These are phyloP conservation scores for Hypotaenidia philippensis DNA, from an alignment of 2,797 vertebrate genomes.

Conservation along the genomic window DNA sequence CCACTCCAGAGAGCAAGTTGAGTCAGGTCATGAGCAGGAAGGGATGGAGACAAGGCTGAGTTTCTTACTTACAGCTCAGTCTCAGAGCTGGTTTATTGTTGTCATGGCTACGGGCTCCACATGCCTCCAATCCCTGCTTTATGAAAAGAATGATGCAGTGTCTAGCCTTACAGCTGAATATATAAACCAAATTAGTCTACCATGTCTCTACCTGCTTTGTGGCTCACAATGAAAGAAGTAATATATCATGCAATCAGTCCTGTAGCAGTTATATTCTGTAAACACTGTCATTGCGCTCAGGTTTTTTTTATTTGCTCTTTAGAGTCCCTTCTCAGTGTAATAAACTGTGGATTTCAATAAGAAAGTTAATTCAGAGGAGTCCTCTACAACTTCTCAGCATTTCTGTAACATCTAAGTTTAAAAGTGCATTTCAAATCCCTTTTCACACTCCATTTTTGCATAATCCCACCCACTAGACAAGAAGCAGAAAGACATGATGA, in stretches of 20 bases:
- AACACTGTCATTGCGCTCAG: conserved; percentile 67
- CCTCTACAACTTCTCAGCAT: conserved; percentile 40
- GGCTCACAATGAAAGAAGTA: conserved; percentile 82
- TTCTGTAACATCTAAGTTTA: conserved; percentile 11
- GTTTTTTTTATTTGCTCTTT: conserved; percentile 63
- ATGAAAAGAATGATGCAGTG: conserved; percentile 87
- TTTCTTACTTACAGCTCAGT: conserved; percentile 77
- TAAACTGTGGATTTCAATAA: conserved; percentile 47
- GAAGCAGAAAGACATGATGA: background rate
- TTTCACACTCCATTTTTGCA: conserved; percentile 3
- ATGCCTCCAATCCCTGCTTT: conserved; percentile 79
- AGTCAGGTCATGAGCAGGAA: conserved; percentile 79
- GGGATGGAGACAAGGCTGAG: conserved; percentile 80
- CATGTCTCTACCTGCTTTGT: conserved; percentile 83
- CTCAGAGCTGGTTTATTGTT: conserved; percentile 78
- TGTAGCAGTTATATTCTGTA: conserved; percentile 59
- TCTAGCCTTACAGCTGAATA: conserved; percentile 86
- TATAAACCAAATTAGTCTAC: conserved; percentile 85
- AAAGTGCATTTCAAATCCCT: conserved; percentile 22
- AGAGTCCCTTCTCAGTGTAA: conserved; percentile 45
- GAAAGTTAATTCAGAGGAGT: conserved; percentile 40
- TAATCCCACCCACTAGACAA: background rate
- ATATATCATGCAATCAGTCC: conserved; percentile 80
- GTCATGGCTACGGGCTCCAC: conserved; percentile 81
- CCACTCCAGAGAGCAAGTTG: conserved; percentile 67